A percentile compares a stretch with the other conserved stretches of the same genome.
These are phyloP conservation scores for Heliconius erato DNA, from an alignment of 2,888 invertebrate species.

Conservation along the genomic window DNA sequence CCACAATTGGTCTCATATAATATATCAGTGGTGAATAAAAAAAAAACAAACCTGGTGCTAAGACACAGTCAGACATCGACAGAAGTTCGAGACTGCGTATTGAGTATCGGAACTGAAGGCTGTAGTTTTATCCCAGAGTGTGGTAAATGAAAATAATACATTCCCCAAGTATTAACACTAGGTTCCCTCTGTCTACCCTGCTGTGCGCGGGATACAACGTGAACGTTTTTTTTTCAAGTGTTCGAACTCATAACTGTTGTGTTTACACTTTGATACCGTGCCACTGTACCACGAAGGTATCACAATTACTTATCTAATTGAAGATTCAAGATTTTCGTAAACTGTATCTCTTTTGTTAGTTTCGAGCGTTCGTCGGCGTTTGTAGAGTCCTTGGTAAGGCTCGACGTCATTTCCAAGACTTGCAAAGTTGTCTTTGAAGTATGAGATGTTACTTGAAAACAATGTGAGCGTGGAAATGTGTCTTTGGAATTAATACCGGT, in stretches of 20 bases:
- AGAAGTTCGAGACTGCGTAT: too few species aligned
- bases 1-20: too few species aligned
- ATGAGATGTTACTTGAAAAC: conserved; percentile 23
- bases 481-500: background rate
- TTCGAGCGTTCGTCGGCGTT: background rate
- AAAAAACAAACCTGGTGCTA: too few species aligned
- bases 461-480: conserved; percentile 18
- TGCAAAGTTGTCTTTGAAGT: conserved; percentile 21
- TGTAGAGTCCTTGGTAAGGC: conserved; percentile 25
- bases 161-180: too few species aligned
- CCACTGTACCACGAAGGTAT: background rate
- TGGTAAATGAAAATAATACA: too few species aligned
- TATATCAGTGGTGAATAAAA: too few species aligned
- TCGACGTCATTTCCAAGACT: conserved; percentile 19
- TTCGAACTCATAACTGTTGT: background rate
- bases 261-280: too few species aligned
- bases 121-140: too few species aligned
- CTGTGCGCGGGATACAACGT: too few species aligned
- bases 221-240: background rate
- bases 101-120: too few species aligned
- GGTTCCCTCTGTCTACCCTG: too few species aligned
- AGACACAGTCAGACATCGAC: too few species aligned
- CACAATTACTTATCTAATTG: background rate
- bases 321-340: conserved; percentile 18
- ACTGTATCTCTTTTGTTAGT: conserved; percentile 29